phyloP scores from a whole-genome alignment of 2,888 invertebrate species.

The Mesorhabditis sp. region DNA sequence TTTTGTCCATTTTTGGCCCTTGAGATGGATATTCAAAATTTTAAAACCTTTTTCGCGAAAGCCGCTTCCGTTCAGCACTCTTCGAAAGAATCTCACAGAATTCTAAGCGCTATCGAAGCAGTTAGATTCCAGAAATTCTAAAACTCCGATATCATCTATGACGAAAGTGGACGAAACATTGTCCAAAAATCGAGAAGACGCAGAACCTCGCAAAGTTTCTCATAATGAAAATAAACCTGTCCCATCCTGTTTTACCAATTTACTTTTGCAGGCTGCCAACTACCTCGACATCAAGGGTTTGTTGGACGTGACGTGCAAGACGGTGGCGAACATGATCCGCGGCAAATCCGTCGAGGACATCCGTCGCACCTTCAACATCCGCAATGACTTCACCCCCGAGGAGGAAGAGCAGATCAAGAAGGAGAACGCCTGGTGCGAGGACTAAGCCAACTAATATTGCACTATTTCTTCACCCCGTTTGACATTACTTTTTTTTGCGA shows the following conservation, averaged over 20 bases:
- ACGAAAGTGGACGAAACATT: neutral
- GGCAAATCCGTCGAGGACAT: constrained; percentile 66
- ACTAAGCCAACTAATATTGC: constrained; percentile 27
- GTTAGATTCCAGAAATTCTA: too few relatives aligned
- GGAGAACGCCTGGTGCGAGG: constrained; percentile 57
- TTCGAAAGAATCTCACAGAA: too few relatives aligned
- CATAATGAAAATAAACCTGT: too few relatives aligned
- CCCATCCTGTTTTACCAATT: too few relatives aligned
- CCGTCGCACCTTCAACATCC: constrained; percentile 65
- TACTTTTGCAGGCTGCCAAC: constrained; percentile 29
- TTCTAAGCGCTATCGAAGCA: too few relatives aligned
- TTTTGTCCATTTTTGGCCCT: too few relatives aligned
- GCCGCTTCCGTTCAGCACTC: too few relatives aligned
- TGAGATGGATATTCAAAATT: too few relatives aligned
- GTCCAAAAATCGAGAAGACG: too few relatives aligned
- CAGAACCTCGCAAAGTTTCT: too few relatives aligned
- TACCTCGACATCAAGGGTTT: constrained; percentile 61
- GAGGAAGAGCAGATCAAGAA: constrained; percentile 77
- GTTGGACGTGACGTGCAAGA: constrained; percentile 92
- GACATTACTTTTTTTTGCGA: neutral
- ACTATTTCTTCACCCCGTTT: neutral
- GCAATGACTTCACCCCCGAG: constrained; percentile 70
- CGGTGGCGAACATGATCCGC: constrained; percentile 65
- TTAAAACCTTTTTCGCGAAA: too few relatives aligned
- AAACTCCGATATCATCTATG: neutral